A percentile compares a stretch with the other conserved stretches of the same genome.
Evolutionary conservation across 2,888 invertebrate species (phyloP).

Genomic region (Bibio marci): DNA sequence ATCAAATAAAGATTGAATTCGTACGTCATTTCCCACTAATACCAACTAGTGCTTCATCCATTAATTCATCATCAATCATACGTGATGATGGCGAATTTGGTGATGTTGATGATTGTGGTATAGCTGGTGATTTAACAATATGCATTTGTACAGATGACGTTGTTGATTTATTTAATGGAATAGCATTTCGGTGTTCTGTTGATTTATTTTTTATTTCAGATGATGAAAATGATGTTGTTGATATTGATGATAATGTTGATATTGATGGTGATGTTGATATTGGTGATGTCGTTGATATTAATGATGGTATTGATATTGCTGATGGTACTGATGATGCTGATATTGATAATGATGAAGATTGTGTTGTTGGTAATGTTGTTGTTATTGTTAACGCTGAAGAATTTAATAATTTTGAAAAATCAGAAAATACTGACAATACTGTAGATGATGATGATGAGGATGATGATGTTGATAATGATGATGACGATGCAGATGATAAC

Average conservation of each 20-base stretch:
- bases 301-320: slow-evolving; percentile 8
- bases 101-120: slow-evolving; percentile 36
- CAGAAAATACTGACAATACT: no score
- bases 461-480: no score
- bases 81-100: slow-evolving; percentile 18
- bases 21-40: slow-evolving; percentile 16
- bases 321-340: no score
- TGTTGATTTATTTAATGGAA: slow-evolving; percentile 3
- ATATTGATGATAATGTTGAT: slow-evolving; percentile 13
- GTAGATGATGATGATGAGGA: no score
- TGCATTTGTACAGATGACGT: slow-evolving; percentile 52
- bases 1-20: slow-evolving; percentile 1
- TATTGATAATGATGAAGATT: no score
- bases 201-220: background rate
- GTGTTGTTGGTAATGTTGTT: no score
- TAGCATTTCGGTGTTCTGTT: background rate
- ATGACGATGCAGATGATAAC: slow-evolving; percentile 1
- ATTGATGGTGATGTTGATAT: slow-evolving; percentile 2
- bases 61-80: slow-evolving; percentile 59
- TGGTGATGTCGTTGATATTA: slow-evolving; percentile 4
- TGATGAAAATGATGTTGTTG: slow-evolving; percentile 14
- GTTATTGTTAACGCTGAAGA: no score
- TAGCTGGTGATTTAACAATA: slow-evolving; percentile 60
- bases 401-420: no score
- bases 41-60: slow-evolving; percentile 14